Conservation (phyloP, 2,797 vertebrate species). For the Artibeus lituratus region DNA sequence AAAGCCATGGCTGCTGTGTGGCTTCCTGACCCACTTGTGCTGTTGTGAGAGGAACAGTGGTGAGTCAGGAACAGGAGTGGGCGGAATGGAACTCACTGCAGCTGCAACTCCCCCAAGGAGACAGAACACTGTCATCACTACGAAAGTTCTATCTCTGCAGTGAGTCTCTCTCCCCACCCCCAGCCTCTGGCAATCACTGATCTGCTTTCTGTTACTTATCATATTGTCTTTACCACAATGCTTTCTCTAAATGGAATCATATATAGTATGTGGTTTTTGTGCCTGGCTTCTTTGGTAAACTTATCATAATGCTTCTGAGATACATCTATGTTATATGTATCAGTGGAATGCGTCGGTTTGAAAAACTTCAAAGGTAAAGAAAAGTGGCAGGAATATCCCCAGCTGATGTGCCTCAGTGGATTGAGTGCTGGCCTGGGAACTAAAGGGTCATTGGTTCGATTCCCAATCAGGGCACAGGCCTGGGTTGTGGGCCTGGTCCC, state of each 20-base stretch:
- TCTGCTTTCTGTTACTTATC: background rate
- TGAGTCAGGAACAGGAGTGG: background rate
- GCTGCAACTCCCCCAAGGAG: background rate
- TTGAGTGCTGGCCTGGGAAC: no score
- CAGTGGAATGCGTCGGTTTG: background rate
- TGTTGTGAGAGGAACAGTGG: background rate
- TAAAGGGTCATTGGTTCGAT: no score
- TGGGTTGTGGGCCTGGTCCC: no score
- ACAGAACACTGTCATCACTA: background rate
- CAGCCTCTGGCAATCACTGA: background rate
- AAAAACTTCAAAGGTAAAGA: background rate
- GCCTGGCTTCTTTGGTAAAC: background rate
- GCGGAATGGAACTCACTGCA: background rate
- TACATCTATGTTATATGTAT: background rate
- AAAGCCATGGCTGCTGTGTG: background rate
- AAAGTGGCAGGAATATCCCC: background rate
- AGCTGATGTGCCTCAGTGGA: no score
- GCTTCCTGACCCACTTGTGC: background rate
- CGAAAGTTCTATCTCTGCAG: background rate
- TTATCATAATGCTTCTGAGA: background rate
- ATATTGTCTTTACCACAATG: background rate
- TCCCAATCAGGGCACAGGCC: no score
- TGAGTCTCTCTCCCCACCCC: background rate
- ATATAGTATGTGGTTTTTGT: background rate
- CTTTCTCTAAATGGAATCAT: background rate